These are phyloP conservation scores for Clusia tigrina DNA, from an alignment of 2,888 invertebrate genomes.

Conservation along the genomic window DNA sequence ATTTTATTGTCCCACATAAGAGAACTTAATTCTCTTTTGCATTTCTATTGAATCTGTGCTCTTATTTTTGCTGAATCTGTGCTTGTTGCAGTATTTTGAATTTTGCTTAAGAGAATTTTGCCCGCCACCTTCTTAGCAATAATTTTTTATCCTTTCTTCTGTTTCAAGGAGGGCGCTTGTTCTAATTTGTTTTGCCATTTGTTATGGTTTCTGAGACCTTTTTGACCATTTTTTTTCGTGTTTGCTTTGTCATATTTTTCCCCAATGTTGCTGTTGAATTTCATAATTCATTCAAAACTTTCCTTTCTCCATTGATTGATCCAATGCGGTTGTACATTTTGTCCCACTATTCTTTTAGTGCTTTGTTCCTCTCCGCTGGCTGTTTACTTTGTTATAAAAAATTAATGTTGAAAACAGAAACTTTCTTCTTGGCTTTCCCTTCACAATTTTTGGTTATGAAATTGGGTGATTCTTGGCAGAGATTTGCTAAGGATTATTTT, in stretches of 20 bases:
- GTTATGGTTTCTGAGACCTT: too few species aligned
- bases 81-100: background rate
- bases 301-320: constrained; percentile 34
- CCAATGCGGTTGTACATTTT: constrained; percentile 32
- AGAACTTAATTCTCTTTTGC: background rate
- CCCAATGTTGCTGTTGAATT: constrained; percentile 22
- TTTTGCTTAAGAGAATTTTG: background rate
- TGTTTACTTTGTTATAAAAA: too few species aligned
- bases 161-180: too few species aligned
- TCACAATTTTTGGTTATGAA: background rate
- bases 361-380: background rate
- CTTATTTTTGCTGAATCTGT: constrained; percentile 6
- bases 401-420: background rate
- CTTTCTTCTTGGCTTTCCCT: background rate
- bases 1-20: background rate
- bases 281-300: constrained; percentile 31
- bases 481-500: too few species aligned
- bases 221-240: too few species aligned
- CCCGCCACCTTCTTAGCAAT: too few species aligned
- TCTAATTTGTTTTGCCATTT: too few species aligned
- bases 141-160: too few species aligned
- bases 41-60: constrained; percentile 3
- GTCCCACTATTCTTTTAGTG: constrained; percentile 15
- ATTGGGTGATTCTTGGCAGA: too few species aligned
- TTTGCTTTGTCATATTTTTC: too few species aligned